phyloP scores from a whole-genome alignment of 2,113 vertebrate genomes.

The Heterocephalus glaber region DNA sequence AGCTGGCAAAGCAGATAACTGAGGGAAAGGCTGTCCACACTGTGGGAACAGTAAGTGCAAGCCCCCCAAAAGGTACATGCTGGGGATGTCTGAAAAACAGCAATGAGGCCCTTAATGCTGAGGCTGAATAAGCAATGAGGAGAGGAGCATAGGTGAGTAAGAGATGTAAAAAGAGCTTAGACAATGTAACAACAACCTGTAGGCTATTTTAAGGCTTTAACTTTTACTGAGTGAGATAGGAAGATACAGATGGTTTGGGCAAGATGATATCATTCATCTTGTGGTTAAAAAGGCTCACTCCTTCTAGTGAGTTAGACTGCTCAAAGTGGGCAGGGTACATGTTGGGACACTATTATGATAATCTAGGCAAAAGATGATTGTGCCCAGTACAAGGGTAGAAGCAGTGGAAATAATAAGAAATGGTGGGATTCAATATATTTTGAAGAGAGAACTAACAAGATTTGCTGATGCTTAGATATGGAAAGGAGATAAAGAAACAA shows the following conservation, averaged over 20 bases:
- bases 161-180: background rate
- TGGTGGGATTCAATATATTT: constrained; percentile 5
- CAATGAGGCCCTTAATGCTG: background rate
- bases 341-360: background rate
- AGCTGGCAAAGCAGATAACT: background rate
- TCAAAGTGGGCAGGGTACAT: constrained; percentile 21
- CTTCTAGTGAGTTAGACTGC: background rate
- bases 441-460: background rate
- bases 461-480: background rate
- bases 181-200: background rate
- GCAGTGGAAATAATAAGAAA: constrained; percentile 17
- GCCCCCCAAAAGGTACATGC: background rate
- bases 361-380: background rate
- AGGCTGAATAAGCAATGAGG: background rate
- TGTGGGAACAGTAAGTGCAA: background rate
- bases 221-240: constrained; percentile 24
- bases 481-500: background rate
- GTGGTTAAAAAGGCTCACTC: constrained; percentile 16
- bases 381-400: background rate
- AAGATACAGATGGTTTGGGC: constrained; percentile 15
- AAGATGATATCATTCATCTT: background rate
- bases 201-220: background rate
- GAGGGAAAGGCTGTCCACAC: background rate
- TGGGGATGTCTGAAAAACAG: background rate
- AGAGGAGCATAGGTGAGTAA: background rate